A percentile compares a stretch with the other conserved stretches of the same genome.
Conservation (phyloP, 2,888 invertebrate genomes). For the Ochlodes sylvanus region DNA sequence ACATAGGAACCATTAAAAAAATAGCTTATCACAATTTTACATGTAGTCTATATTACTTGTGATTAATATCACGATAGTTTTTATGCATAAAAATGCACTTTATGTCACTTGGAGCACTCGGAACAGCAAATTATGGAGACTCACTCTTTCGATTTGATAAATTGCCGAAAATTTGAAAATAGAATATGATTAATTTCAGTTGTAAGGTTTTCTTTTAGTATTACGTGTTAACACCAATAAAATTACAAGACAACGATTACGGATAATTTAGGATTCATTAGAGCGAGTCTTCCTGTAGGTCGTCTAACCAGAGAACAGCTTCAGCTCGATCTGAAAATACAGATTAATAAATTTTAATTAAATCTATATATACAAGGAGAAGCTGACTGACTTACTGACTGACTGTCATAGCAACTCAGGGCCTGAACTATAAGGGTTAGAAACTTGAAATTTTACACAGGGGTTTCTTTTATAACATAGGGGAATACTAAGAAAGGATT, state of each 20-base stretch:
- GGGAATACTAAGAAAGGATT: too few species aligned
- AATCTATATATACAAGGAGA: too few species aligned
- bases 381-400: too few species aligned
- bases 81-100: background rate
- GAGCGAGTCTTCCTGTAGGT: slow-evolving; percentile 11
- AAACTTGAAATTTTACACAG: too few species aligned
- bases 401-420: too few species aligned
- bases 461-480: too few species aligned
- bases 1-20: slow-evolving; percentile 19
- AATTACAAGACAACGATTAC: too few species aligned
- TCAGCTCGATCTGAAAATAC: slow-evolving; percentile 27
- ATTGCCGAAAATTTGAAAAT: background rate
- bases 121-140: slow-evolving; percentile 18
- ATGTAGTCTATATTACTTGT: background rate
- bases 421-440: too few species aligned
- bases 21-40: background rate
- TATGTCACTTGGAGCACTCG: slow-evolving; percentile 17
- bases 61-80: background rate
- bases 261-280: background rate
- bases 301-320: slow-evolving; percentile 14
- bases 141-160: background rate
- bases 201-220: background rate
- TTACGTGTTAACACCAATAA: background rate
- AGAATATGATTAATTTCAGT: background rate
- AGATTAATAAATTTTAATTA: background rate